Evolutionary conservation across 2,888 invertebrate genomes (phyloP).

Genomic region (Drosophila suboccidentalis): DNA sequence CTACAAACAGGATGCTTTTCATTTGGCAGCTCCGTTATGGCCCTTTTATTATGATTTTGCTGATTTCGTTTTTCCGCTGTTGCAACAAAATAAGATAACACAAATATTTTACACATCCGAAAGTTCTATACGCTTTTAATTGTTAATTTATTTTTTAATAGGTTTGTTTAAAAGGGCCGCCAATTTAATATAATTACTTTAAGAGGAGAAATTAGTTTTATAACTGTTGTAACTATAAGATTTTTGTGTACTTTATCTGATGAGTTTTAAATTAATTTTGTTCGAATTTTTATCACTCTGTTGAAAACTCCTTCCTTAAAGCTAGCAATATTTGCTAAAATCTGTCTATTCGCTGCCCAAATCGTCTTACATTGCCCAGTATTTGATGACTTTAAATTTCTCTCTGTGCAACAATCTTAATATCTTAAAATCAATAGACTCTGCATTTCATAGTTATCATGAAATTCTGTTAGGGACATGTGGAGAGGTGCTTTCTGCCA

Average conservation of each 20-base stretch:
- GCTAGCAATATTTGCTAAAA: too few relatives aligned
- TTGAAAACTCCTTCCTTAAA: too few relatives aligned
- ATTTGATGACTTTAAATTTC: too few relatives aligned
- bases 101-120: constrained; percentile 8
- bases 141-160: constrained; percentile 4
- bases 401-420: not conserved
- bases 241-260: not conserved
- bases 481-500: constrained; percentile 5
- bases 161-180: not conserved
- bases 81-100: constrained; percentile 24
- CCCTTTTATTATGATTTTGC: constrained; percentile 75
- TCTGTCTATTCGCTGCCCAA: too few relatives aligned
- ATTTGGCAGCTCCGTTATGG: constrained; percentile 60
- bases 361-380: not conserved
- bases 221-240: not conserved
- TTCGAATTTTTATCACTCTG: too few relatives aligned
- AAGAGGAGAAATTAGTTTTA: not conserved
- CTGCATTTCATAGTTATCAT: not conserved
- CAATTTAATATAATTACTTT: not conserved
- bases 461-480: constrained; percentile 23
- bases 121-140: constrained; percentile 30
- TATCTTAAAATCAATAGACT: constrained; percentile 6
- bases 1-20: constrained; percentile 32
- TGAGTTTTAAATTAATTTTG: not conserved
- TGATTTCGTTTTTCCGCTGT: constrained; percentile 68